Evolutionary conservation across 2,113 vertebrate species (phyloP).

Genomic region (Uria lomvia): DNA sequence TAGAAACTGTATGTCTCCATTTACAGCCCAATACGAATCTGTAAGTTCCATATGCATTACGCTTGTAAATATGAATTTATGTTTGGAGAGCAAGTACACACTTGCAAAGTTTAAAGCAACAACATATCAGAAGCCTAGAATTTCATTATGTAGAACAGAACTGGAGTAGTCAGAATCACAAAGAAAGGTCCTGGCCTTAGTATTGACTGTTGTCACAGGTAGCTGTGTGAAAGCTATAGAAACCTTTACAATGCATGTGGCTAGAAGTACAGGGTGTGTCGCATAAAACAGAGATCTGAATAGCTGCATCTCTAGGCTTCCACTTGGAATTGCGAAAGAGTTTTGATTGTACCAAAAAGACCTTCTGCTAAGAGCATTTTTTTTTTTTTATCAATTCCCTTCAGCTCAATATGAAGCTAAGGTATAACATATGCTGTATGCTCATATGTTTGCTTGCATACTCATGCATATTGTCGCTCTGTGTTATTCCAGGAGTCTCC

Average conservation of each 20-base stretch:
- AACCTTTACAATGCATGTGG: not conserved
- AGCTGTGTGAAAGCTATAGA: not conserved
- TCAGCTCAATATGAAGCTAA: not conserved
- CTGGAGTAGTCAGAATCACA: rapidly evolving
- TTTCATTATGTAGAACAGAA: not conserved
- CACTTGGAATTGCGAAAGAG: not conserved
- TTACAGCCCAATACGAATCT: not conserved
- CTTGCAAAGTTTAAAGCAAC: not conserved
- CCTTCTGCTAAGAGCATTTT: not conserved
- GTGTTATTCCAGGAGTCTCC: constrained; percentile 34
- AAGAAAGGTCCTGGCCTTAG: not conserved
- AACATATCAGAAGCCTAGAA: not conserved
- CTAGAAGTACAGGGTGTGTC: not conserved
- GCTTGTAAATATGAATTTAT: not conserved
- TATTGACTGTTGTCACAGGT: not conserved
- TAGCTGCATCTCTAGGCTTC: not conserved
- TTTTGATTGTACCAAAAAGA: not conserved
- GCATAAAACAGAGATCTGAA: not conserved
- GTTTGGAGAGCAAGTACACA: not conserved
- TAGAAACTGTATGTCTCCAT: not conserved
- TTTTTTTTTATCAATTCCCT: not conserved
- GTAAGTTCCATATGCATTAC: not conserved
- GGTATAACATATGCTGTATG: constrained; percentile 36
- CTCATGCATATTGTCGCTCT: constrained; percentile 29
- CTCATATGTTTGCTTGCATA: constrained; percentile 20